phyloP scores from a whole-genome alignment of 2,888 invertebrate species.

The Polymixis lichenea region DNA sequence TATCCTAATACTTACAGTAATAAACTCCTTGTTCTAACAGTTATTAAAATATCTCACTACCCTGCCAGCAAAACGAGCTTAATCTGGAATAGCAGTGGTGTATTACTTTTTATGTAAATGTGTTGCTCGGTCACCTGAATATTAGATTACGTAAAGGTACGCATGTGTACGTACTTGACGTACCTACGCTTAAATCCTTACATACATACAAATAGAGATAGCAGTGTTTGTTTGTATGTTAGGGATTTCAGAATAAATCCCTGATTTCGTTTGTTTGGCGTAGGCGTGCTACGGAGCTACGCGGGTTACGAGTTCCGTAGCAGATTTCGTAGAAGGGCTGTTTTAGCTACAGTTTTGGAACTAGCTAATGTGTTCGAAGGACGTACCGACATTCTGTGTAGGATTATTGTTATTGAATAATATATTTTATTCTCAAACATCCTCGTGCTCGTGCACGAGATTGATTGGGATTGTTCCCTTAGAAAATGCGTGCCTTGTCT shows the following conservation, averaged over 20 bases:
- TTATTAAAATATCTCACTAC: neutral
- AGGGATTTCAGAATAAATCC: slow-evolving; percentile 21
- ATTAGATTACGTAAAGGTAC: slow-evolving; percentile 27
- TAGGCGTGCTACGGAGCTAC: slow-evolving; percentile 53
- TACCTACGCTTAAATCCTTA: slow-evolving; percentile 26
- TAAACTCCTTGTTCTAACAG: neutral
- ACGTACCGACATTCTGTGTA: neutral
- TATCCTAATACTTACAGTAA: too few species aligned
- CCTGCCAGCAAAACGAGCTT: neutral
- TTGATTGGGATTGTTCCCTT: too few species aligned
- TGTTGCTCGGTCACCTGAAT: slow-evolving; percentile 39
- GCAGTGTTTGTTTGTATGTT: slow-evolving; percentile 23
- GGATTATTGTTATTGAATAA: neutral
- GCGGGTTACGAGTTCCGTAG: slow-evolving; percentile 35
- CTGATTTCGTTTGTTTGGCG: slow-evolving; percentile 25
- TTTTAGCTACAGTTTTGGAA: neutral
- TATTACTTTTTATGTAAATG: slow-evolving; percentile 22
- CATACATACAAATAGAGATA: slow-evolving; percentile 25
- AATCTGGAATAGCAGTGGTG: neutral
- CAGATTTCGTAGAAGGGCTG: neutral
- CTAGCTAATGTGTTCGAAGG: slow-evolving; percentile 1
- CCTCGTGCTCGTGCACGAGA: too few species aligned
- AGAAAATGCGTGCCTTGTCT: neutral
- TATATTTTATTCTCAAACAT: neutral
- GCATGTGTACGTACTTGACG: slow-evolving; percentile 21